Conservation (phyloP, 2,113 vertebrate species). For the Erythrolamprus reginae region DNA sequence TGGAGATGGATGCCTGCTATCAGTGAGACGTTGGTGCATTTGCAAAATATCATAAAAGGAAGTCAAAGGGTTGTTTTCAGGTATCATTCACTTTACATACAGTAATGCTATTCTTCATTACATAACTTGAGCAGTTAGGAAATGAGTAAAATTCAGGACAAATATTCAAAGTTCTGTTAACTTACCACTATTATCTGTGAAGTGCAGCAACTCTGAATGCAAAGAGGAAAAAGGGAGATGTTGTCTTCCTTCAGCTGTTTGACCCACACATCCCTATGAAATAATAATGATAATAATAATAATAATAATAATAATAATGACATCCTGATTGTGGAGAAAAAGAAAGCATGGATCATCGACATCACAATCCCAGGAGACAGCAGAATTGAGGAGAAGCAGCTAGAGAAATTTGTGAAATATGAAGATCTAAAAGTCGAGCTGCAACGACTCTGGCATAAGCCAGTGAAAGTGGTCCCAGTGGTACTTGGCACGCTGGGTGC, state of each 20-base stretch:
- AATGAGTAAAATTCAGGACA: no score
- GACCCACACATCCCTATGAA: slow-evolving; percentile 12
- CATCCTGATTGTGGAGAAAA: no score
- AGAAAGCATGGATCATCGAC: no score
- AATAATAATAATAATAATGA: no score
- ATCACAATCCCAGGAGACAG: no score
- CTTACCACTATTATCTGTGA: slow-evolving; percentile 44
- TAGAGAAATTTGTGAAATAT: no score
- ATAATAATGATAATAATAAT: neutral
- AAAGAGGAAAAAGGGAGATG: neutral
- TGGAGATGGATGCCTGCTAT: no score
- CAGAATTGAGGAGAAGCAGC: no score
- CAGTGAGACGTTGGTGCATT: neutral
- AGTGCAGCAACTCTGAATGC: neutral
- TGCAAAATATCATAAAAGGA: neutral
- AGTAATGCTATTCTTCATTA: neutral
- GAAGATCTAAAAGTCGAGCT: no score
- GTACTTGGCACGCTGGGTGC: no score
- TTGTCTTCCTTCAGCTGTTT: slow-evolving; percentile 1
- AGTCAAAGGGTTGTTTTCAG: neutral
- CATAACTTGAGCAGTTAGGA: neutral
- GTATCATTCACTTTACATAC: neutral
- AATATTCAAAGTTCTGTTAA: neutral
- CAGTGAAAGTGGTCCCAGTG: no score
- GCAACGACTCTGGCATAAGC: no score